A percentile compares a stretch with the other conserved stretches of the same genome.
Conservation (phyloP, 2,888 invertebrate species). For the Drosophila bunnanda region DNA sequence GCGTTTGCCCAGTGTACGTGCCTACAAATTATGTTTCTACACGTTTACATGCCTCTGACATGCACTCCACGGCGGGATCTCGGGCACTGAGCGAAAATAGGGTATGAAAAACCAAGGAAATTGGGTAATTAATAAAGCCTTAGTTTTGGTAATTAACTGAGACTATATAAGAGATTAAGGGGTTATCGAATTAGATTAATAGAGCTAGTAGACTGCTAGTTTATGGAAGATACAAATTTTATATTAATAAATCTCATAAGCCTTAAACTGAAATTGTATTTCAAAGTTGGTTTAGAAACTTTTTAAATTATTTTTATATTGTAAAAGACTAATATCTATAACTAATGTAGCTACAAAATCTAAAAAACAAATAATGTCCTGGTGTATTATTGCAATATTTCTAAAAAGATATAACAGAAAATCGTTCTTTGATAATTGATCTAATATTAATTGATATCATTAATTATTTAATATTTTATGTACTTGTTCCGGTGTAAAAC, state of each 20-base stretch:
- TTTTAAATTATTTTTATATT: background rate
- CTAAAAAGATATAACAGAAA: background rate
- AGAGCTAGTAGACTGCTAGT: background rate
- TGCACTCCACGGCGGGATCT: slow-evolving; percentile 60
- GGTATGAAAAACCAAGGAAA: background rate
- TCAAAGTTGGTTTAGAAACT: background rate
- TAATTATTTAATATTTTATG: too few species aligned
- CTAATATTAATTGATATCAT: too few species aligned
- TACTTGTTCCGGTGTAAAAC: background rate
- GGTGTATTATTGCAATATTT: background rate
- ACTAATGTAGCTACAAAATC: background rate
- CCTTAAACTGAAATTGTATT: too few species aligned
- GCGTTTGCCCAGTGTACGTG: slow-evolving; percentile 70
- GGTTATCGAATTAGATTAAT: background rate
- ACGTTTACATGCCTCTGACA: slow-evolving; percentile 80
- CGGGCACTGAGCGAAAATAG: slow-evolving; percentile 5
- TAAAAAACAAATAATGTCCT: too few species aligned
- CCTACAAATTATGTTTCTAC: slow-evolving; percentile 79
- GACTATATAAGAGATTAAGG: too few species aligned
- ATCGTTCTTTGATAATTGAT: background rate
- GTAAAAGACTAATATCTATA: background rate
- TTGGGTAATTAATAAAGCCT: background rate
- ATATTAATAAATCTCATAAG: too few species aligned
- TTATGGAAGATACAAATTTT: too few species aligned
- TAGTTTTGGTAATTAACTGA: background rate